Conservation (phyloP, 1,140 invertebrate genomes). For the Trichonephila clavipes region DNA sequence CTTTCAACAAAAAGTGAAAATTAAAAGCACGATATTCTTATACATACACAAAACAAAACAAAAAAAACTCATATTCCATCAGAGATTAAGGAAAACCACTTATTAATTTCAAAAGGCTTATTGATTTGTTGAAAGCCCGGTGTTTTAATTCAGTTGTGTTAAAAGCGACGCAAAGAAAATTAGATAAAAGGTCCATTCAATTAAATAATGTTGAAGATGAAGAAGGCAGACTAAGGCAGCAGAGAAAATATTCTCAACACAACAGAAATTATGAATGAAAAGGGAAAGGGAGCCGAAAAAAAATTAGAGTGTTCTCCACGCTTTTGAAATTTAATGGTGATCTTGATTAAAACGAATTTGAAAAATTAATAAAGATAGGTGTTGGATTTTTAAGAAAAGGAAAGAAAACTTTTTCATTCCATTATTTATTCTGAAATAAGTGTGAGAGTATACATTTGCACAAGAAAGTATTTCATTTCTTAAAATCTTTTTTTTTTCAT, state of each 20-base stretch:
- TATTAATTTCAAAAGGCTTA: conserved; percentile 14
- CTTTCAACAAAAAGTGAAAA: background rate
- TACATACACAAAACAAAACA: background rate
- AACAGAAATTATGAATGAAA: background rate
- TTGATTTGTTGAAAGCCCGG: background rate
- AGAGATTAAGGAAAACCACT: background rate
- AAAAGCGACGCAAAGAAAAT: background rate
- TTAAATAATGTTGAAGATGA: background rate
- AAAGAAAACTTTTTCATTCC: background rate
- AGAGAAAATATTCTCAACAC: background rate
- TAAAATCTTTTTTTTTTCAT: background rate
- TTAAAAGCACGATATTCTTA: background rate
- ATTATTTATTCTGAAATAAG: background rate
- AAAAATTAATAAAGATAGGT: background rate
- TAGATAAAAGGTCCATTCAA: conserved; percentile 20
- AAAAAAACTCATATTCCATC: background rate
- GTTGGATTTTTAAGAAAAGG: background rate
- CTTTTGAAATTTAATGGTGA: background rate
- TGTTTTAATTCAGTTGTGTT: background rate
- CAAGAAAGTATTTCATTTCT: background rate
- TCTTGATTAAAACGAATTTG: background rate
- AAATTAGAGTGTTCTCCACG: background rate
- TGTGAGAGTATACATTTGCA: background rate
- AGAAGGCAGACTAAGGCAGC: background rate
- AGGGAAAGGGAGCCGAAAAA: background rate